A percentile compares a stretch with the other conserved stretches of the same genome.
These are phyloP conservation scores for Zosterops hypoxanthus DNA, from an alignment of 2,113 vertebrate genomes.

Conservation along the genomic window DNA sequence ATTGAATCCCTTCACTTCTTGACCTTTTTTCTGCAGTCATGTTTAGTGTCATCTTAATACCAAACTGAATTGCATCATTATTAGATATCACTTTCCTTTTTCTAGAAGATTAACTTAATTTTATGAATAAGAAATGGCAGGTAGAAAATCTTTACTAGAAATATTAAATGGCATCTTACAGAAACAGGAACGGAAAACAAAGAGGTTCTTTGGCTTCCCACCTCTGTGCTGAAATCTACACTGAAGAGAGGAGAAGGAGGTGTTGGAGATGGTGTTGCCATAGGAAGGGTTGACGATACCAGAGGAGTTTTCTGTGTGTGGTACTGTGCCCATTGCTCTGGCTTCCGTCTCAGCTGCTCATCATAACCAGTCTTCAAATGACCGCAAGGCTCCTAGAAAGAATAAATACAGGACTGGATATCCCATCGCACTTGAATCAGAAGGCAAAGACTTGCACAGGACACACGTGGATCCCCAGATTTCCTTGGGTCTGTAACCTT, in stretches of 20 bases:
- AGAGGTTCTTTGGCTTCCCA: conserved; percentile 57
- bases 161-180: background rate
- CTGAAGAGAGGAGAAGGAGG: conserved; percentile 92
- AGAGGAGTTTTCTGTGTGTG: conserved; percentile 81
- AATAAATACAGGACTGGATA: background rate
- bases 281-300: conserved; percentile 76
- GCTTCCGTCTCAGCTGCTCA: conserved; percentile 88
- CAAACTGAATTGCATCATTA: background rate
- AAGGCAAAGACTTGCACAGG: background rate
- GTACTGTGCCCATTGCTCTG: conserved; percentile 91
- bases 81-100: background rate
- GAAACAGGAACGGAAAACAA: background rate
- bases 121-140: background rate
- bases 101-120: background rate
- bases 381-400: conserved; percentile 83
- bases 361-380: conserved; percentile 89
- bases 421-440: background rate
- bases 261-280: conserved; percentile 82
- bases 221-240: conserved; percentile 89
- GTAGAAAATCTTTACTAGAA: background rate
- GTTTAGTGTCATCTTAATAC: background rate
- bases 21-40: background rate
- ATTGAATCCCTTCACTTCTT: background rate
- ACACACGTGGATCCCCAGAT: background rate
- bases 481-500: background rate